Evolutionary conservation across 2,797 vertebrate genomes (phyloP).

Genomic region (Phoebastria nigripes): DNA sequence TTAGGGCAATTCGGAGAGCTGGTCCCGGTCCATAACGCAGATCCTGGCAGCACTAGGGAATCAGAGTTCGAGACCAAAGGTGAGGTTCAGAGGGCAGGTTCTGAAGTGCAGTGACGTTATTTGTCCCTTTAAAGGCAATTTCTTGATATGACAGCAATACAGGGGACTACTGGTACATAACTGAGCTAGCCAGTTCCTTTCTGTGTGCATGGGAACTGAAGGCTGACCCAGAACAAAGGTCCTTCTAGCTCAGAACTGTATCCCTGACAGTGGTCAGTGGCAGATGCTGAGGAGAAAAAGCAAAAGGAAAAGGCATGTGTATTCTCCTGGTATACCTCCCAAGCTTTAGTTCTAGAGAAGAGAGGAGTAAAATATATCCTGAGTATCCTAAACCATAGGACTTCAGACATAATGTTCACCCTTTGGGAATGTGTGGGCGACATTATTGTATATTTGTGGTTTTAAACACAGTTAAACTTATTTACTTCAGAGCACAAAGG

Average conservation of each 20-base stretch:
- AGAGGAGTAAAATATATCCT: conserved; percentile 38
- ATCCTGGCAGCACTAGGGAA: neutral
- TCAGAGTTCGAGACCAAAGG: neutral
- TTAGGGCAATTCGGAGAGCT: neutral
- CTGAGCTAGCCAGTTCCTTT: neutral
- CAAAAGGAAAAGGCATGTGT: neutral
- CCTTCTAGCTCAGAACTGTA: neutral
- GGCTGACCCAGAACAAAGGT: neutral
- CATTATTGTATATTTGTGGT: conserved; percentile 62
- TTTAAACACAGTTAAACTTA: conserved; percentile 67
- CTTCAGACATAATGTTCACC: conserved; percentile 53
- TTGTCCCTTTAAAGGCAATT: neutral
- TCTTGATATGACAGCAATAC: neutral
- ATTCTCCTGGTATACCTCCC: conserved; percentile 14
- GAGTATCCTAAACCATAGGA: conserved; percentile 8
- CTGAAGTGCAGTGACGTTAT: neutral
- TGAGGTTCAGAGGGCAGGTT: neutral
- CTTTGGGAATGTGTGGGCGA: conserved; percentile 59
- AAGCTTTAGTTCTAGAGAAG: neutral
- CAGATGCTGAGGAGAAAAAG: neutral
- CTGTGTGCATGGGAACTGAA: neutral
- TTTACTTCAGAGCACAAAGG: conserved; percentile 72
- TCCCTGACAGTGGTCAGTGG: neutral
- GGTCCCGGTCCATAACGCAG: accelerated
- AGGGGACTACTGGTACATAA: neutral